Conservation (phyloP, 2,888 invertebrate species). For the Exocentrus adspersus region DNA sequence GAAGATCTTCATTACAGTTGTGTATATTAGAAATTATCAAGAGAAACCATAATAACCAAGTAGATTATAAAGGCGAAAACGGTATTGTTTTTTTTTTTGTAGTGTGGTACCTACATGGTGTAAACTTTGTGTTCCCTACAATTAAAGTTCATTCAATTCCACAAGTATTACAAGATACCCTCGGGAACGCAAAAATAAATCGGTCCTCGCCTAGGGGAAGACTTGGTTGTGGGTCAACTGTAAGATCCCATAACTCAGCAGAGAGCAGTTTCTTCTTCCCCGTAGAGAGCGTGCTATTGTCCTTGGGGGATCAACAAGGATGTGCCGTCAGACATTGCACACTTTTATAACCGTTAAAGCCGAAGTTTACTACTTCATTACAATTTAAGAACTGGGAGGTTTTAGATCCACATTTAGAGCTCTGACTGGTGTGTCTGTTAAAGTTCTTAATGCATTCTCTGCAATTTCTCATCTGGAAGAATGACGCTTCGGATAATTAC, state of each 20-base stretch:
- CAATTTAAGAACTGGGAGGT: neutral
- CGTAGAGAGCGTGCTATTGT: conserved; percentile 13
- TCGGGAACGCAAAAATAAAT: neutral
- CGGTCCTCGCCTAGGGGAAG: conserved; percentile 1
- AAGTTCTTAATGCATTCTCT: neutral
- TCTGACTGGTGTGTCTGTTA: neutral
- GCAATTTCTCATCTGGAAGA: neutral
- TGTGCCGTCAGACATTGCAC: conserved; percentile 9
- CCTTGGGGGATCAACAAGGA: conserved; percentile 20
- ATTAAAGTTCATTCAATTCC: too few relatives aligned
- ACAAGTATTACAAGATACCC: neutral
- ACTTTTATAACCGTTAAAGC: conserved; percentile 13
- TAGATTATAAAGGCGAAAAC: too few relatives aligned
- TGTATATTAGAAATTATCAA: too few relatives aligned
- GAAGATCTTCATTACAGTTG: too few relatives aligned
- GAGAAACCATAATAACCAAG: too few relatives aligned
- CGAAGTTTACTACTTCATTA: conserved; percentile 19
- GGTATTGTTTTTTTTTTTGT: too few relatives aligned
- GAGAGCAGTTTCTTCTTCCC: conserved; percentile 18
- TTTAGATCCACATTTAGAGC: neutral
- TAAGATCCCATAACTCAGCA: conserved; percentile 15
- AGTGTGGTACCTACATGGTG: too few relatives aligned
- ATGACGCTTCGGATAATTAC: neutral
- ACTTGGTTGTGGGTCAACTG: conserved; percentile 12
- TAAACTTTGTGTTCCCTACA: too few relatives aligned